Evolutionary conservation across 2,113 vertebrate genomes (phyloP), one percentile per base, ranked within the genome.

Genomic region (Dermatemys mawii): DNA sequence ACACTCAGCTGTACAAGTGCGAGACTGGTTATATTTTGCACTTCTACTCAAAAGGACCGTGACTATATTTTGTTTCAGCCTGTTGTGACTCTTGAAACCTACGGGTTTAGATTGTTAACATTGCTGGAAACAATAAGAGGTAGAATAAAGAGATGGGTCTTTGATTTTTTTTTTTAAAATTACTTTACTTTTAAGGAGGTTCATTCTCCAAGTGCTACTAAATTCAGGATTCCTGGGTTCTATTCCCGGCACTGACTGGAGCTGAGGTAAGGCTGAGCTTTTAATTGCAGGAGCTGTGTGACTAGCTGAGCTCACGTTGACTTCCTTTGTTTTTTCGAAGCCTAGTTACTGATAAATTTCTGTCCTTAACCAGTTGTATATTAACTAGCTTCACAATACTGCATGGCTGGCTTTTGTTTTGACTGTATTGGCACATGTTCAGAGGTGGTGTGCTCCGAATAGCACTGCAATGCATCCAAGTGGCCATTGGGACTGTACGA

Each of bases 201-300:
- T 96, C 27, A 60, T 93, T 96, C 88, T 96, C 91, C 93, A 84
- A 73, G 93, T 86, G 93, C 90, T 95, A 95, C 94, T 93, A 93
- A 96, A 90, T 93, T 93, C 93, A 88, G 93, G 82, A 92, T 86
- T 89, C 10, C 50, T 70, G 93, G 82, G 87, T 90, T 54, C 29
- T 93, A 86, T 50, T 93, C 91, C 89, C 0, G 16, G 91, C 95
- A 82, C 91, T 86, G 95, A 2, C 87, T 93, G 95, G 93, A 94
- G 91, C 86, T 82, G 93, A 97, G 96, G 95, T 96, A 96, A 96
- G 95, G 88, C 3, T 76, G 88, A 94, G 84, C 84, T 94, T 88
- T 4, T 38, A n/a, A 70, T 26, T 13, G 87, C 70, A 86, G 84
- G 91, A 85, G 91, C 93, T 12, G 38, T 14, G 38, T 49, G 86